Percentiles rank a stretch among this genome's conserved stretches.
phyloP scores from a whole-genome alignment of 2,888 invertebrate species.

The Parelbella ahira region DNA sequence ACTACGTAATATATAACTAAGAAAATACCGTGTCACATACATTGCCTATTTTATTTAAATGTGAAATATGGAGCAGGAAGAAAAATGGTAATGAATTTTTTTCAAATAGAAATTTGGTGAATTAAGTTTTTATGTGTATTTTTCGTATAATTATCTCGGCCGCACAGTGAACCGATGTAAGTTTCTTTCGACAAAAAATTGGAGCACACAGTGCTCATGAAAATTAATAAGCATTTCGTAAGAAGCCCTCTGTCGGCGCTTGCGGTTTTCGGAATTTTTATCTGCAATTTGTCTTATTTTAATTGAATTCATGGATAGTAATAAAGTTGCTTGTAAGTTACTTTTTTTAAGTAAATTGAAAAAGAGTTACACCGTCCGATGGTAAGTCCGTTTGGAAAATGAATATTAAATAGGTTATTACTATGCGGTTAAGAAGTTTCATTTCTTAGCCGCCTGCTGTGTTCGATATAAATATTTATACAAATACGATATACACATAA shows the following conservation, averaged over 20 bases:
- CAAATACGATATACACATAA: too few species aligned
- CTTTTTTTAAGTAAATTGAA: constrained; percentile 19
- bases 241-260: constrained; percentile 41
- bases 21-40: not conserved
- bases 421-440: constrained; percentile 2
- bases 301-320: constrained; percentile 33
- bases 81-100: not conserved
- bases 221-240: constrained; percentile 59
- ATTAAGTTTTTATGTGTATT: not conserved
- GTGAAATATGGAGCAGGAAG: not conserved
- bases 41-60: not conserved
- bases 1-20: not conserved
- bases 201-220: constrained; percentile 59
- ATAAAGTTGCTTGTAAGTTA: constrained; percentile 21
- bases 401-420: constrained; percentile 14
- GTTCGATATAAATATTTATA: constrained; percentile 7
- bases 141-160: constrained; percentile 23
- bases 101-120: constrained; percentile 2
- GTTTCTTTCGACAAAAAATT: constrained; percentile 48
- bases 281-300: constrained; percentile 48
- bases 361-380: constrained; percentile 28
- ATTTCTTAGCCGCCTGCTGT: not conserved
- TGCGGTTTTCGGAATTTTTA: constrained; percentile 44
- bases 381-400: constrained; percentile 18
- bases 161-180: constrained; percentile 36